Conservation (phyloP, 2,113 vertebrate species). For the Thomomys bottae region DNA sequence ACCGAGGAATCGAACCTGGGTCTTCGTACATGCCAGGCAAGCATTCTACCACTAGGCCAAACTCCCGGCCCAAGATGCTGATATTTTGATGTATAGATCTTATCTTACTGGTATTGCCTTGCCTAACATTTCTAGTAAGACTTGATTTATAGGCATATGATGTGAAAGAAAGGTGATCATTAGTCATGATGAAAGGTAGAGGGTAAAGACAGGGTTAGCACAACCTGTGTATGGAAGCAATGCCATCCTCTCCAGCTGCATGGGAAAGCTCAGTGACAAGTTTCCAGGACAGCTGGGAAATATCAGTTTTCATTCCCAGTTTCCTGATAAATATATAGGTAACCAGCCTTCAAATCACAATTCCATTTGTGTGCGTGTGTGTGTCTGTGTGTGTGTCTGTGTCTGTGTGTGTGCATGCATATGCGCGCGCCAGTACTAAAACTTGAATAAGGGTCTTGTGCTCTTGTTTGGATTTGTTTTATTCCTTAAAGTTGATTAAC, state of each 20-base stretch:
- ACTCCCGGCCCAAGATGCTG: neutral
- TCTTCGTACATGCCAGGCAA: too few relatives aligned
- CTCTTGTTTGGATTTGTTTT: too few relatives aligned
- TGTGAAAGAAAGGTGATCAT: neutral
- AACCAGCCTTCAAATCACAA: neutral
- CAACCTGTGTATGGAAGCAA: neutral
- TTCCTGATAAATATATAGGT: neutral
- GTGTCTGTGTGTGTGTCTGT: too few relatives aligned
- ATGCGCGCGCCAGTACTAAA: too few relatives aligned
- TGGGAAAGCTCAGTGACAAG: neutral
- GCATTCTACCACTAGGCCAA: too few relatives aligned
- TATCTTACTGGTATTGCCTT: neutral
- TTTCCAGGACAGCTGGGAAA: neutral
- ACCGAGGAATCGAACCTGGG: too few relatives aligned
- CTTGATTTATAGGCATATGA: neutral
- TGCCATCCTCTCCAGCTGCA: neutral
- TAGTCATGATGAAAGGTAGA: neutral
- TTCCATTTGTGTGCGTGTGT: neutral
- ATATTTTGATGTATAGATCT: neutral
- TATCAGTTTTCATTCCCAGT: neutral
- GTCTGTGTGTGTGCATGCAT: too few relatives aligned
- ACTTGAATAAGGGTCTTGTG: too few relatives aligned
- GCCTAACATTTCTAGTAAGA: neutral
- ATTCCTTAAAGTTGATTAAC: too few relatives aligned
- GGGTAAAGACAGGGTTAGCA: neutral